These are phyloP conservation scores for Apus apus DNA, from an alignment of 2,113 vertebrate genomes.

Conservation along the genomic window DNA sequence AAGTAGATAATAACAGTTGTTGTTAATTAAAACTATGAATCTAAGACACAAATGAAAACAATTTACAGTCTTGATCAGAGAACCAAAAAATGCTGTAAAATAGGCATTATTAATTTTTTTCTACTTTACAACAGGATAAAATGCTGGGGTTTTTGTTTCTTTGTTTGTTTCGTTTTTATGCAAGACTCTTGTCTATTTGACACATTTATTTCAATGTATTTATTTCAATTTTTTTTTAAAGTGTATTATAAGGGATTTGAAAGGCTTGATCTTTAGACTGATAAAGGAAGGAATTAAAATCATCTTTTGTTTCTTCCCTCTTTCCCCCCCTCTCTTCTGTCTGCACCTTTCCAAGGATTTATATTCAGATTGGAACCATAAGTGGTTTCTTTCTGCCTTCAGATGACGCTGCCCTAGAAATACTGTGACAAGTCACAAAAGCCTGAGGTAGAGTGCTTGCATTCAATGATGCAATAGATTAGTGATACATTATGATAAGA, in stretches of 20 bases:
- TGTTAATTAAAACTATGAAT: not conserved
- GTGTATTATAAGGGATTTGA: not conserved
- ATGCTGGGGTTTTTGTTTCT: no score
- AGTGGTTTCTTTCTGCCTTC: not conserved
- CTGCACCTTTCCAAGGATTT: not conserved
- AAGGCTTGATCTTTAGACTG: not conserved
- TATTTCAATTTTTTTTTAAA: no score
- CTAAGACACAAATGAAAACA: not conserved
- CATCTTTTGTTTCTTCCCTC: not conserved
- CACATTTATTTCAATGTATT: no score
- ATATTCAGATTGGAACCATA: not conserved
- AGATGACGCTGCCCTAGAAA: not conserved
- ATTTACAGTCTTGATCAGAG: not conserved
- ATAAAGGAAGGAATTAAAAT: not conserved
- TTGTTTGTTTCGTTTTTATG: not conserved
- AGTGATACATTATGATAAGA: not conserved
- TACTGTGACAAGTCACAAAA: not conserved
- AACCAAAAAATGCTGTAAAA: not conserved
- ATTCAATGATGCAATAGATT: not conserved
- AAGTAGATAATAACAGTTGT: not conserved
- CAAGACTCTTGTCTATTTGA: not conserved
- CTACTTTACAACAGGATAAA: not conserved
- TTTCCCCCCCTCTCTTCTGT: rapidly evolving
- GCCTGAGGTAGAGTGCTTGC: no score
- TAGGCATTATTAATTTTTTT: not conserved